These are phyloP conservation scores for Dynastes tityus DNA, from an alignment of 2,888 invertebrate genomes.

Conservation along the genomic window DNA sequence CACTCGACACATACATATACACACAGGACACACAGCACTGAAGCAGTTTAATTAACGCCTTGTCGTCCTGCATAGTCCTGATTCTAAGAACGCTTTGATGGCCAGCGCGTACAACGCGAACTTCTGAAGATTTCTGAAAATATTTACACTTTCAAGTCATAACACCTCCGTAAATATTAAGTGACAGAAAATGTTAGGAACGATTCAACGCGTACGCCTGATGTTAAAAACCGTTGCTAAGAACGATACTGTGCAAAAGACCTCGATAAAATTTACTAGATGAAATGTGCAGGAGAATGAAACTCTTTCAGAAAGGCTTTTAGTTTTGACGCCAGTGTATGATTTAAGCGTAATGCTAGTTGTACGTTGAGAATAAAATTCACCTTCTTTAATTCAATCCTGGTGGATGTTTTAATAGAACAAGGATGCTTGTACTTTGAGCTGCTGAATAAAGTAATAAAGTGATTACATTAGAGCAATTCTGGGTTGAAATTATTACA, in stretches of 20 bases:
- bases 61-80: conserved; percentile 47
- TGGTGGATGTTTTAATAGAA: too few species aligned
- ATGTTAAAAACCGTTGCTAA: conserved; percentile 2
- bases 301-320: neutral
- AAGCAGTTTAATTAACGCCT: conserved; percentile 55
- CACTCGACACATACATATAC: conserved; percentile 63
- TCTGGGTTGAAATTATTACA: too few species aligned
- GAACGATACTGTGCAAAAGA: neutral
- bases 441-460: too few species aligned
- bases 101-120: conserved; percentile 51
- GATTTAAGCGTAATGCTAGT: too few species aligned
- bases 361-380: too few species aligned
- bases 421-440: too few species aligned
- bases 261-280: conserved; percentile 3
- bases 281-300: neutral
- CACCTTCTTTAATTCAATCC: too few species aligned
- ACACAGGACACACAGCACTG: conserved; percentile 56
- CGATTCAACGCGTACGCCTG: conserved; percentile 21
- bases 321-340: too few species aligned
- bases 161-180: conserved; percentile 48
- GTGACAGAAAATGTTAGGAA: conserved; percentile 40
- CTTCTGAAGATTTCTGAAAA: conserved; percentile 59
- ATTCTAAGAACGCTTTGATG: conserved; percentile 57
- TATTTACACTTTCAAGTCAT: conserved; percentile 56
- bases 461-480: too few species aligned